Evolutionary conservation across 2,113 vertebrate genomes (phyloP), one percentile per base, ranked within the genome.

Genomic region (Platycercus adscitus): DNA sequence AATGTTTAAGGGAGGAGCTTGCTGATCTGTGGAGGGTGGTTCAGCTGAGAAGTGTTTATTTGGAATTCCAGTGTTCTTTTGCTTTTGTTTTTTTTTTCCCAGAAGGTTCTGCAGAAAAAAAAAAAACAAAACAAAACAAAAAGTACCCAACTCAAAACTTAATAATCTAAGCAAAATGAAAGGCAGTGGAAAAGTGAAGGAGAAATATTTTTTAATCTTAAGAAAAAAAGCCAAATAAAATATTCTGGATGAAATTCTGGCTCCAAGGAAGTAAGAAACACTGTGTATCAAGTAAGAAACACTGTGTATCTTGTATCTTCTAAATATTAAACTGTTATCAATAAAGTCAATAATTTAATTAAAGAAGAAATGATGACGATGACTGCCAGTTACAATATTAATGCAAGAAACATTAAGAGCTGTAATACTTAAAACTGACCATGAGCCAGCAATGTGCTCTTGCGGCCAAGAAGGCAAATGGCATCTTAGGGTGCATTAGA

Each of bases 1-100:
- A 93, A 86, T 58, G 71, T 72, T 84, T 86, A 70, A 81, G 76
- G 65, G 86, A 89, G 79, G 58, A 88, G 88, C 81, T 75, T 95
- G 73, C 39, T 77, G n/a, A 35, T 75, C 60, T 91, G 33, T 26
- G 53, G 44, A 94, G 53, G 39, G 50, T n/a, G 28, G 49, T 60
- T 96, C 63, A 89, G 63, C 19, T 94, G 53, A 69, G 35, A 91
- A 82, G 14, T 68, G 47, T 92, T 93, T 97, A 83, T 86, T 96
- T 91, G 75, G 12, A 76, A 81, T 60, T 28, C 17, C 4, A 53
- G n/a, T 75, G 85, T 89, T 90, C 11, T 50, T 78, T 37, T n/a
- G 39, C 18, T 28, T 49, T 37, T 64, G 50, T 31, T 1, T 28
- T 73, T 73, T 73, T 49, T 70, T 70, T 18, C 28, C 21, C 64